Evolutionary conservation across 2,113 vertebrate species (phyloP).

Genomic region (Rutilus rutilus): DNA sequence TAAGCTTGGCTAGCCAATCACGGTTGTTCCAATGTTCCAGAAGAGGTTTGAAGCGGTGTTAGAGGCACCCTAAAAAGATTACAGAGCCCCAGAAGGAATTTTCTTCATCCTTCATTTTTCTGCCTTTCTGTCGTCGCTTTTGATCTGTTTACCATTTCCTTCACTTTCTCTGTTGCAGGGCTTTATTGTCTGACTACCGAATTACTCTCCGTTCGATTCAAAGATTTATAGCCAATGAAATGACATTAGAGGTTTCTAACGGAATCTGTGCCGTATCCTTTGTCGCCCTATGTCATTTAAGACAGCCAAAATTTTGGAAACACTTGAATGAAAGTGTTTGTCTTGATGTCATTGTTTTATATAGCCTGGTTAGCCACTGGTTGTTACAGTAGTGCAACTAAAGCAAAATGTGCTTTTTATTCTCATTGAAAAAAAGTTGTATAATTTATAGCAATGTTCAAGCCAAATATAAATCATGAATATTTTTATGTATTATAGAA

Average conservation of each 20-base stretch:
- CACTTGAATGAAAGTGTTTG: background rate
- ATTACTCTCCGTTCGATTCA: background rate
- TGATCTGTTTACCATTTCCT: conserved; percentile 41
- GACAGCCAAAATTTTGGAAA: background rate
- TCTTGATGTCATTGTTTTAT: background rate
- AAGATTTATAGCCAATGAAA: background rate
- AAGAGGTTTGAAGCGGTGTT: conserved; percentile 39
- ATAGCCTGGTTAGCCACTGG: background rate
- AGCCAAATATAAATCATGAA: too few relatives aligned
- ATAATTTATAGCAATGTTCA: too few relatives aligned
- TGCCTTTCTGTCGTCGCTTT: conserved; percentile 35
- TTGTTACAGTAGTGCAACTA: background rate
- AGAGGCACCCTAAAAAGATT: conserved; percentile 44
- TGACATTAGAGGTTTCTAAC: background rate
- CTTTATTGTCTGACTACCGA: conserved; percentile 30
- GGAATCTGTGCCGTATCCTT: background rate
- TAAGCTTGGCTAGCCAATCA: conserved; percentile 40
- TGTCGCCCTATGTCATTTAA: background rate
- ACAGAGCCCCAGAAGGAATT: conserved; percentile 48
- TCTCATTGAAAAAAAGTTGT: too few relatives aligned
- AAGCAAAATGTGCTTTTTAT: too few relatives aligned
- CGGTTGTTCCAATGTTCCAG: conserved; percentile 34
- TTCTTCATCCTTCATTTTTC: conserved; percentile 43
- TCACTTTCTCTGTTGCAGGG: conserved; percentile 42
- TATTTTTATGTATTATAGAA: too few relatives aligned